These are phyloP conservation scores for Campylomormyrus numenius DNA, from an alignment of 2,113 vertebrate species.

Conservation along the genomic window DNA sequence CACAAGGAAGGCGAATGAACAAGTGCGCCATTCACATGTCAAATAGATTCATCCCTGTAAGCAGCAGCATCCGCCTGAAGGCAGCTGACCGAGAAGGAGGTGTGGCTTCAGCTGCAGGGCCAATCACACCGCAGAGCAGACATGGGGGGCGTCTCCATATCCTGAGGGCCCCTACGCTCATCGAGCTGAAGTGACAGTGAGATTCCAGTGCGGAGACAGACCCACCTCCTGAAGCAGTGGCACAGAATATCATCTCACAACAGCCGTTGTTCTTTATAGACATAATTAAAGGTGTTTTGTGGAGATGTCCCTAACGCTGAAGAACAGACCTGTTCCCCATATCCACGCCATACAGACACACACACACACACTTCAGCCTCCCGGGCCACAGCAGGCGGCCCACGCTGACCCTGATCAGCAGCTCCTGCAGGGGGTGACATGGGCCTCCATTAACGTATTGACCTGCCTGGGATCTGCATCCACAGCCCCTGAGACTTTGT, in stretches of 20 bases:
- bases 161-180: not conserved
- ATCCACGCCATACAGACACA: not conserved
- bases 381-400: not conserved
- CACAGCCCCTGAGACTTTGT: not conserved
- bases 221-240: not conserved
- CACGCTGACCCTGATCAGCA: not conserved
- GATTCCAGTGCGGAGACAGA: not conserved
- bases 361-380: not conserved
- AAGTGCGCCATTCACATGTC: too few relatives aligned
- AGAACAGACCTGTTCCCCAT: not conserved
- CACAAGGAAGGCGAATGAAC: too few relatives aligned
- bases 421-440: not conserved
- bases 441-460: not conserved
- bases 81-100: not conserved
- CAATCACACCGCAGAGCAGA: not conserved
- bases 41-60: not conserved
- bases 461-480: not conserved
- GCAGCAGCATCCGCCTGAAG: not conserved
- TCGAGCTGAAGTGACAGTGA: not conserved
- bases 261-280: not conserved
- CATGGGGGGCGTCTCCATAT: not conserved
- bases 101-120: not conserved
- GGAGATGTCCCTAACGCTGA: not conserved
- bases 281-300: not conserved
- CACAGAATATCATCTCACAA: not conserved